A percentile compares a stretch with the other conserved stretches of the same genome.
These are phyloP conservation scores for Cephus rjabovi DNA, from an alignment of 2,888 invertebrate species.

Conservation along the genomic window DNA sequence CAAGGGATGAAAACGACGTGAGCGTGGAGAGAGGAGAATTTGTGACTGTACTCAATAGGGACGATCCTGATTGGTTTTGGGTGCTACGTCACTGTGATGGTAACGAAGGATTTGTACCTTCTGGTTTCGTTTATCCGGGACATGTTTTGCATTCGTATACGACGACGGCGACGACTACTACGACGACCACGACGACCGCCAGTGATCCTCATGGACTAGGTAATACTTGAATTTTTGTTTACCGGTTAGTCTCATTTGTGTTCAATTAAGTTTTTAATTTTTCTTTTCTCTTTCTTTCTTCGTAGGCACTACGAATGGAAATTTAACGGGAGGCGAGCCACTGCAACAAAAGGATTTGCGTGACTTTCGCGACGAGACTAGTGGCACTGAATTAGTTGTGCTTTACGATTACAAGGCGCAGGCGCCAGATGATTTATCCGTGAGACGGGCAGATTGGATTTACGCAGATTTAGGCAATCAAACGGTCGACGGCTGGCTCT, in stretches of 20 bases:
- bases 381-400: slow-evolving; percentile 92
- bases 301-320: slow-evolving; percentile 54
- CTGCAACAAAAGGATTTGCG: slow-evolving; percentile 60
- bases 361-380: slow-evolving; percentile 61
- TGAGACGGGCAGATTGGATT: slow-evolving; percentile 93
- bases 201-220: slow-evolving; percentile 59
- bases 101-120: slow-evolving; percentile 95
- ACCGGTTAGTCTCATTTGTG: background rate
- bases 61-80: slow-evolving; percentile 98
- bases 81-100: slow-evolving; percentile 88
- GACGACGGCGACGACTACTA: slow-evolving; percentile 55
- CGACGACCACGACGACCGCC: slow-evolving; percentile 51
- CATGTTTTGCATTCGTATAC: slow-evolving; percentile 63
- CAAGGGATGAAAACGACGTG: slow-evolving; percentile 93
- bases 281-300: background rate
- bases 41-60: slow-evolving; percentile 94
- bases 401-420: slow-evolving; percentile 96
- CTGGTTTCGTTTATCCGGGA: slow-evolving; percentile 92
- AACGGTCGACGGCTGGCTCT: slow-evolving; percentile 94
- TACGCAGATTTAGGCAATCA: slow-evolving; percentile 94
- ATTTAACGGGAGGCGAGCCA: slow-evolving; percentile 43
- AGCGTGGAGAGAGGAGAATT: slow-evolving; percentile 94
- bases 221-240: slow-evolving; percentile 18
- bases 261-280: background rate
- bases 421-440: slow-evolving; percentile 92